phyloP scores from a whole-genome alignment of 2,797 vertebrate genomes.

The Harpagifer antarcticus region DNA sequence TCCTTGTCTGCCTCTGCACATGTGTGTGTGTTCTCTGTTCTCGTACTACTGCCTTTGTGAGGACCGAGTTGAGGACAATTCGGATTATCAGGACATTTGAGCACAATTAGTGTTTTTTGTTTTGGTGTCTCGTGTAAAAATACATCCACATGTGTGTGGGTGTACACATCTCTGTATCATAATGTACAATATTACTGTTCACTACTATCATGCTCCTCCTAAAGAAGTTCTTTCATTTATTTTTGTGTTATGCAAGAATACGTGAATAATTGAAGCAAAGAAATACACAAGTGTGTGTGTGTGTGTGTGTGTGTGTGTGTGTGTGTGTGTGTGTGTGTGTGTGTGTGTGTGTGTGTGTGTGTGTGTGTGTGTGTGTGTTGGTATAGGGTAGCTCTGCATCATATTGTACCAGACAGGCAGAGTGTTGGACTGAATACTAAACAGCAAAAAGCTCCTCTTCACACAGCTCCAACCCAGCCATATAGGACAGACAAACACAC shows the following conservation, averaged over 20 bases:
- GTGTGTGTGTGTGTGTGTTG: slow-evolving; percentile 28
- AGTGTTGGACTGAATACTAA: too few relatives aligned
- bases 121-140: neutral
- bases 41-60: slow-evolving; percentile 3
- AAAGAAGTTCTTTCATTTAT: neutral
- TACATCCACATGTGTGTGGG: neutral
- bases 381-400: slow-evolving; percentile 45
- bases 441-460: slow-evolving; percentile 43
- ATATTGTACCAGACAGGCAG: too few relatives aligned
- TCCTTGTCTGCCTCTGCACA: slow-evolving; percentile 38
- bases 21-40: neutral
- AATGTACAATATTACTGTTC: neutral
- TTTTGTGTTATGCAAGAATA: slow-evolving; percentile 5
- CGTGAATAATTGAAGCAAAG: slow-evolving; percentile 34
- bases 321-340: slow-evolving; percentile 32
- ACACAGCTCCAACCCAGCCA: slow-evolving; percentile 15
- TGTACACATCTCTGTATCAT: neutral
- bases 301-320: slow-evolving; percentile 15
- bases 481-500: slow-evolving; percentile 16
- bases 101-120: too few relatives aligned
- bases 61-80: neutral
- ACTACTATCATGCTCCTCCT: neutral
- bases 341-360: slow-evolving; percentile 39
- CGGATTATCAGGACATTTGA: neutral
- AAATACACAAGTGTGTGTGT: slow-evolving; percentile 31